Percentiles rank a stretch among this genome's conserved stretches.
phyloP scores from a whole-genome alignment of 2,113 vertebrate genomes.

The Aptenodytes patagonicus region DNA sequence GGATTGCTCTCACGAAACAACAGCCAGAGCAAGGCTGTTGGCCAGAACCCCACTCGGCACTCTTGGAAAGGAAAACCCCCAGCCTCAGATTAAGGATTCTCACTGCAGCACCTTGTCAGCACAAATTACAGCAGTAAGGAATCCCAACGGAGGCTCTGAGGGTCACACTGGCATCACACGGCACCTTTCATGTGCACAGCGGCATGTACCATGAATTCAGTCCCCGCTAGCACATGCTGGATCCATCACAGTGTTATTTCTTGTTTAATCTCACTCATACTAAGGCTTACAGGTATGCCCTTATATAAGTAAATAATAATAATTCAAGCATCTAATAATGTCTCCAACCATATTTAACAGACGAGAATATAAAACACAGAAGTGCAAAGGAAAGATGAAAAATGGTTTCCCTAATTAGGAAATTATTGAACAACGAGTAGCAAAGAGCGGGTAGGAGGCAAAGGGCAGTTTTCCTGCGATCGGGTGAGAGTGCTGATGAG shows the following conservation, averaged over 20 bases:
- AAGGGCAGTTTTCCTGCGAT: neutral
- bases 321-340: neutral
- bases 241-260: neutral
- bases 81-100: neutral
- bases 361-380: neutral
- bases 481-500: neutral
- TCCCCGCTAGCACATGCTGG: neutral
- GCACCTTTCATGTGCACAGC: neutral
- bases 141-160: neutral
- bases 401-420: neutral
- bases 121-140: neutral
- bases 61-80: neutral
- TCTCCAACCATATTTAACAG: neutral
- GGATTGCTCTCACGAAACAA: neutral
- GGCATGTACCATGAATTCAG: fast-evolving
- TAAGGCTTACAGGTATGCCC: neutral
- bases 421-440: neutral
- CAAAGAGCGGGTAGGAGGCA: neutral
- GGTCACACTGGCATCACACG: fast-evolving
- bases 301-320: neutral
- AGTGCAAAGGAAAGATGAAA: neutral
- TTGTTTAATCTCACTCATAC: neutral
- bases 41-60: neutral
- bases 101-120: neutral
- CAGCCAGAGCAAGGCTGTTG: neutral